A percentile compares a stretch with the other conserved stretches of the same genome.
Conservation (phyloP, 92 coral and sea anemone genomes). For the Epizoanthus stellaris region DNA sequence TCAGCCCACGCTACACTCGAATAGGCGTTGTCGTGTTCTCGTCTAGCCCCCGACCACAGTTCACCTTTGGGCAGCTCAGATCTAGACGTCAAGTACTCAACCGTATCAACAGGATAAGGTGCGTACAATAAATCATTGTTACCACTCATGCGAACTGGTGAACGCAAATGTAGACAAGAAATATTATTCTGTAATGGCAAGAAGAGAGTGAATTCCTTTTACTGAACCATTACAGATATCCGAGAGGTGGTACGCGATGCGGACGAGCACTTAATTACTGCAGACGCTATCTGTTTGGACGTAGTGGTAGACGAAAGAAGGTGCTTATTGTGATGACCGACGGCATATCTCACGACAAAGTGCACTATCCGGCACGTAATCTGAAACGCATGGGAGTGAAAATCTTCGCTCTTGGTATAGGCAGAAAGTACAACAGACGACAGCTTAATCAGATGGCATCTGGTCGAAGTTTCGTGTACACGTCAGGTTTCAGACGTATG, state of each 20-base stretch:
- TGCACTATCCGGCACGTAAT: conserved; percentile 55
- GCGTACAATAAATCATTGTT: not conserved
- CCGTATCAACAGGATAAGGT: conserved; percentile 37
- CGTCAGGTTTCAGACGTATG: conserved; percentile 49
- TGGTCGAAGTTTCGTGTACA: conserved; percentile 68
- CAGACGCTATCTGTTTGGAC: conserved; percentile 5
- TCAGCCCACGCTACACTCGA: conserved; percentile 57
- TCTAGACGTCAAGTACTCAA: conserved; percentile 43
- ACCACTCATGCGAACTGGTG: no score
- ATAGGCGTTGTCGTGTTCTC: conserved; percentile 68
- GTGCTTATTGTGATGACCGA: conserved; percentile 86
- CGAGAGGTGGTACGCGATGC: conserved; percentile 49
- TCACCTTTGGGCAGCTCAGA: conserved; percentile 45
- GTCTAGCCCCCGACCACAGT: conserved; percentile 45
- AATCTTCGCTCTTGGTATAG: conserved; percentile 86
- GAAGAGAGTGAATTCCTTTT: no score
- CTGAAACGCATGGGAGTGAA: conserved; percentile 86
- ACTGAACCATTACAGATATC: conserved; percentile 21
- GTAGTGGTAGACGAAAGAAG: conserved; percentile 34
- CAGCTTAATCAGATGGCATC: conserved; percentile 86
- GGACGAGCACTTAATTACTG: conserved; percentile 32
- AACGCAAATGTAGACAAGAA: no score
- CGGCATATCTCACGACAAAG: conserved; percentile 74
- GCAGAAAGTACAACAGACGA: conserved; percentile 71
- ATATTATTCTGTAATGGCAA: no score